Conservation (phyloP, 2,888 invertebrate species). For the Zhengitettix transpicula region DNA sequence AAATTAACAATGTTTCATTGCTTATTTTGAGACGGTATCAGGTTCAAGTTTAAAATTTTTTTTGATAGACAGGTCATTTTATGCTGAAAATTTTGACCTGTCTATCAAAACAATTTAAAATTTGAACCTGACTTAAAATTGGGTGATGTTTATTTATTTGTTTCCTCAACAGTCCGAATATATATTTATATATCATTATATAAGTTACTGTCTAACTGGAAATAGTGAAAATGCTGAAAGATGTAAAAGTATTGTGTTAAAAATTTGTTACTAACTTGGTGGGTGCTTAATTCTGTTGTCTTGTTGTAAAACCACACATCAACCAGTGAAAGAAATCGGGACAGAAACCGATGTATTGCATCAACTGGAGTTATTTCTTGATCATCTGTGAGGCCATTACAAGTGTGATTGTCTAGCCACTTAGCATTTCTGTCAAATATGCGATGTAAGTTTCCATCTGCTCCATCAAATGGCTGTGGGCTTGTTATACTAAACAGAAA, state of each 20-base stretch:
- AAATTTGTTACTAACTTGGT: slow-evolving; percentile 20
- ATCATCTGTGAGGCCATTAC: slow-evolving; percentile 16
- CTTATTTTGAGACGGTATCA: too few species aligned
- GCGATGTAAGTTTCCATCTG: slow-evolving; percentile 68
- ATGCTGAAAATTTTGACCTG: too few species aligned
- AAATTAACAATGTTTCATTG: too few species aligned
- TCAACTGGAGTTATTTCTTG: slow-evolving; percentile 26
- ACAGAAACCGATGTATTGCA: slow-evolving; percentile 31
- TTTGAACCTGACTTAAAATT: too few species aligned
- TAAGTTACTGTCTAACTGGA: neutral
- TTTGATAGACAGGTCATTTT: too few species aligned
- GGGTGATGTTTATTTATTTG: too few species aligned
- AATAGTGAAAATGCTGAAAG: neutral
- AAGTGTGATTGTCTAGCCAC: slow-evolving; percentile 31
- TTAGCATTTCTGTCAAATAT: slow-evolving; percentile 42
- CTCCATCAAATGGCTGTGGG: slow-evolving; percentile 71
- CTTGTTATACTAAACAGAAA: slow-evolving; percentile 36
- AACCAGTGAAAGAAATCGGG: slow-evolving; percentile 38
- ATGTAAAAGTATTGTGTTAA: neutral
- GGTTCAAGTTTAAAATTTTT: too few species aligned
- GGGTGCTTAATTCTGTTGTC: slow-evolving; percentile 40
- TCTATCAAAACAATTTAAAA: too few species aligned
- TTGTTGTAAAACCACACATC: slow-evolving; percentile 47
- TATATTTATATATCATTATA: too few species aligned
- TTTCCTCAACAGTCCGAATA: too few species aligned